Percentiles rank a stretch among this genome's conserved stretches.
Evolutionary conservation across 2,797 vertebrate genomes (phyloP).

Genomic region (Anguilla megastoma): DNA sequence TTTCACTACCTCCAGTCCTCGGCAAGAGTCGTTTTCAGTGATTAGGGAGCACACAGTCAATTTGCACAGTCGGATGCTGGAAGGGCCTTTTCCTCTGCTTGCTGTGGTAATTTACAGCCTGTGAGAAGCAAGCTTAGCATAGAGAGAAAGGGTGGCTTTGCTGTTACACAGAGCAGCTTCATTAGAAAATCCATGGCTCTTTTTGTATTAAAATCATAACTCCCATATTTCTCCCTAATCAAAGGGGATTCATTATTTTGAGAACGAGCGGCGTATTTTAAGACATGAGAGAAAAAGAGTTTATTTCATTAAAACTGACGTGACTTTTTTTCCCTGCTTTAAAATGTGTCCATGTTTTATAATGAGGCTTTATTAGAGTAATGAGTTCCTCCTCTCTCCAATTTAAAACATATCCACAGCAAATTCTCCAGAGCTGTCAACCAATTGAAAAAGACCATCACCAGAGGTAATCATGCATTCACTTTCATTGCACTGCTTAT

Average conservation of each 20-base stretch:
- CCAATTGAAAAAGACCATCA: constrained; percentile 6
- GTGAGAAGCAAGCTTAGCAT: constrained; percentile 23
- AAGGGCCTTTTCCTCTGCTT: constrained; percentile 29
- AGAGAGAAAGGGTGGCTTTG: constrained; percentile 9
- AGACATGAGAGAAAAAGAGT: constrained; percentile 29
- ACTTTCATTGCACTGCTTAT: background rate
- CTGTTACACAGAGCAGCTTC: constrained; percentile 11
- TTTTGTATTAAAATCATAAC: constrained; percentile 27
- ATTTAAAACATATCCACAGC: constrained; percentile 11
- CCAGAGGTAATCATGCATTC: background rate
- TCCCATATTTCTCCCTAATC: constrained; percentile 29
- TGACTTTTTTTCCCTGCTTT: constrained; percentile 10
- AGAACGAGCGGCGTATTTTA: constrained; percentile 27
- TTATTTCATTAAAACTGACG: constrained; percentile 32
- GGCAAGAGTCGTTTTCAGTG: constrained; percentile 34
- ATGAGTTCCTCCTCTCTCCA: constrained; percentile 22
- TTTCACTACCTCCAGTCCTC: constrained; percentile 21
- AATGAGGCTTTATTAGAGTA: constrained; percentile 34
- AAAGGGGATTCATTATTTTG: constrained; percentile 33
- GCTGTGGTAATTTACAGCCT: constrained; percentile 40
- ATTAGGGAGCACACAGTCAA: constrained; percentile 36
- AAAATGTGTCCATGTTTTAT: constrained; percentile 32
- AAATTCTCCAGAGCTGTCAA: background rate
- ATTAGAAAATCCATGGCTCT: background rate
- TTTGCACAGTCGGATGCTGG: constrained; percentile 27